Percentiles rank a stretch among this genome's conserved stretches.
Conservation (phyloP, 2,113 vertebrate species). For the Reinhardtius hippoglossoides region DNA sequence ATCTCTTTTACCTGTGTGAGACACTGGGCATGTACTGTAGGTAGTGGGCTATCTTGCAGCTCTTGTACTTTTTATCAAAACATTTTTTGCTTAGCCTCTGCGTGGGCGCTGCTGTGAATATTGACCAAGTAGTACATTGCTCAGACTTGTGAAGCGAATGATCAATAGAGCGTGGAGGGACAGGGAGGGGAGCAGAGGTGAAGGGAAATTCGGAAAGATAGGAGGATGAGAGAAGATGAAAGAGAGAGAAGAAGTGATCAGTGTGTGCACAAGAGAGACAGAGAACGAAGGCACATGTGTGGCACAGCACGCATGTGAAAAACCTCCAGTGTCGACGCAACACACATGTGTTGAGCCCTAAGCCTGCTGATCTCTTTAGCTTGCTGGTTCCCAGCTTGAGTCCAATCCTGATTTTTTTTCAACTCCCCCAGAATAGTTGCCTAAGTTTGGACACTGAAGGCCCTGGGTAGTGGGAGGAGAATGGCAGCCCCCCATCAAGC, state of each 20-base stretch:
- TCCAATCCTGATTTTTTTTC: background rate
- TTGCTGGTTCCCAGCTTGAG: slow-evolving; percentile 17
- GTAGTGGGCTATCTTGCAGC: background rate
- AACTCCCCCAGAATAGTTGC: slow-evolving; percentile 9
- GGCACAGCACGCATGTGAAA: background rate
- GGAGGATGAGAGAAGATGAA: background rate
- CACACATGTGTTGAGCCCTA: slow-evolving; percentile 7
- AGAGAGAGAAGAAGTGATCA: background rate
- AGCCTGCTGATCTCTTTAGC: slow-evolving; percentile 3
- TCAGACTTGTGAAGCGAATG: slow-evolving; percentile 22
- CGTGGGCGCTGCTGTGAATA: slow-evolving; percentile 39
- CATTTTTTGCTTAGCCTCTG: slow-evolving; percentile 8
- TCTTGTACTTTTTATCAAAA: slow-evolving; percentile 37
- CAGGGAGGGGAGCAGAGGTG: slow-evolving; percentile 19
- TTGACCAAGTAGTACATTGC: slow-evolving; percentile 41
- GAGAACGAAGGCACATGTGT: background rate
- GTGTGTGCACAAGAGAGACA: background rate
- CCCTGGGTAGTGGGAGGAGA: slow-evolving; percentile 29
- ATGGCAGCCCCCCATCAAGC: slow-evolving; percentile 26
- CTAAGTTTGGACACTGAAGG: slow-evolving; percentile 31
- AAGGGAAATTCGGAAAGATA: background rate
- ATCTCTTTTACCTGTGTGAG: slow-evolving; percentile 15
- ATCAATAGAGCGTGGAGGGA: slow-evolving; percentile 41
- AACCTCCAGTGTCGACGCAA: background rate
- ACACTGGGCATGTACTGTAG: background rate